Evolutionary conservation across 2,888 invertebrate genomes (phyloP).

Genomic region (Amblyjoppa proteus): DNA sequence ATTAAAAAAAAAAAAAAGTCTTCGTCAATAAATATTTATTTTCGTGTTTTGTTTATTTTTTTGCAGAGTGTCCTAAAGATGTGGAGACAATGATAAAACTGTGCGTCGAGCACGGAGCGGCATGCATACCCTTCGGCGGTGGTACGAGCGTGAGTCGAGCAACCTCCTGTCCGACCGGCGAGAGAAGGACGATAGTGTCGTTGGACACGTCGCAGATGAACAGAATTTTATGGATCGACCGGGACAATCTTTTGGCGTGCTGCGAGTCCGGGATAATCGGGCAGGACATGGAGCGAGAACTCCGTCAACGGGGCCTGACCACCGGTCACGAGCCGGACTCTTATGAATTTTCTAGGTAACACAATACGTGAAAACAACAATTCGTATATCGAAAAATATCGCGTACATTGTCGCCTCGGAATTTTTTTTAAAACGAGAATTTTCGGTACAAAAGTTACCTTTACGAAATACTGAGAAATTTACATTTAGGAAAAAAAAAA

Average conservation of each 20-base stretch:
- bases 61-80: conserved; percentile 90
- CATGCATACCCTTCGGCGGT: conserved; percentile 97
- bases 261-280: conserved; percentile 97
- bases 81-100: conserved; percentile 92
- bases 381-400: no score
- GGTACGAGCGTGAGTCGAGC: conserved; percentile 97
- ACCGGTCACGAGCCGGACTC: conserved; percentile 99
- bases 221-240: conserved; percentile 96
- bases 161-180: conserved; percentile 92
- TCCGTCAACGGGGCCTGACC: conserved; percentile 92
- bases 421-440: no score
- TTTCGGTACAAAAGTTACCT: no score
- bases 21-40: background rate
- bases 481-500: no score
- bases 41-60: background rate
- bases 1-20: background rate
- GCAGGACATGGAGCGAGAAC: conserved; percentile 95
- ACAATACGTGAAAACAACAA: no score
- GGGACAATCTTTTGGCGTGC: conserved; percentile 92
- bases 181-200: conserved; percentile 93
- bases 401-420: no score
- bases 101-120: conserved; percentile 91
- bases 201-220: conserved; percentile 99
- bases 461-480: no score
- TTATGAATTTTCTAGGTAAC: conserved; percentile 95